Conservation (phyloP, 2,113 vertebrate genomes). For the Pomatostomus ruficeps region DNA sequence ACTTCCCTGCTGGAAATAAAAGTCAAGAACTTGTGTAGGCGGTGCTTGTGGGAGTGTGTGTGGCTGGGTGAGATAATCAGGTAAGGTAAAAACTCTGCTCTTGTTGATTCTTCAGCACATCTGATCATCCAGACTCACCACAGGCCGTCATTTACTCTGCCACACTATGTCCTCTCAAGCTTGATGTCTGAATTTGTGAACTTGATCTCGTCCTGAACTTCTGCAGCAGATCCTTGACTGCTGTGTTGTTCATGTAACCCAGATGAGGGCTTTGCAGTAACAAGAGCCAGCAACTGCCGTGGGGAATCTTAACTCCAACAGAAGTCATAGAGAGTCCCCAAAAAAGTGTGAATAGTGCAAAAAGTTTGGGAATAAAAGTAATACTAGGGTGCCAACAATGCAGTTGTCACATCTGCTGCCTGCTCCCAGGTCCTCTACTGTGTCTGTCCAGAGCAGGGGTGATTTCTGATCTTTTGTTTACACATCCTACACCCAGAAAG, state of each 20-base stretch:
- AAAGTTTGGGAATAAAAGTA: neutral
- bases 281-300: neutral
- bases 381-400: rapidly evolving
- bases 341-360: neutral
- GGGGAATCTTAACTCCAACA: neutral
- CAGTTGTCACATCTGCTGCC: neutral
- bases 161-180: neutral
- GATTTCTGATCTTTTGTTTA: neutral
- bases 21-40: neutral
- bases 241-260: neutral
- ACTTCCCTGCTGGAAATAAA: neutral
- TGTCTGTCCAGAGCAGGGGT: neutral
- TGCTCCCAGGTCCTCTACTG: neutral
- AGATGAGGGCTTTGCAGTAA: neutral
- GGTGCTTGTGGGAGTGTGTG: neutral
- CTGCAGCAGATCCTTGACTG: neutral
- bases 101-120: neutral
- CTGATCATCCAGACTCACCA: neutral
- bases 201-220: neutral
- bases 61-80: neutral
- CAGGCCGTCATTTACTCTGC: neutral
- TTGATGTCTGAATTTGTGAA: neutral
- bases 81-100: neutral
- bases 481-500: neutral
- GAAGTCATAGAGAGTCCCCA: rapidly evolving